phyloP scores from a whole-genome alignment of 2,888 invertebrate species.

The Parnassius mnemosyne region DNA sequence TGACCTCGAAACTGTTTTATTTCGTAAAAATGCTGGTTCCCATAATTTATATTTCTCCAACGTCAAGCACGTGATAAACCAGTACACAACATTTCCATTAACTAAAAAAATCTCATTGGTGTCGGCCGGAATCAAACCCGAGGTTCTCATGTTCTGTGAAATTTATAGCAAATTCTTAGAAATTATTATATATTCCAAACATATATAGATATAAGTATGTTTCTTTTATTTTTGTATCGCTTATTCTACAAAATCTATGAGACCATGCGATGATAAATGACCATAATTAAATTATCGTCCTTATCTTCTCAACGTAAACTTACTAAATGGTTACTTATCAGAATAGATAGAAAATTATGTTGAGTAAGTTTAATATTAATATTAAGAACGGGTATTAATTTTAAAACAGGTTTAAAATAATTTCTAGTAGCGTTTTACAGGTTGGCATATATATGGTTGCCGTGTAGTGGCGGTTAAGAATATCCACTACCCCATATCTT shows the following conservation, averaged over 20 bases:
- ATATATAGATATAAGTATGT: background rate
- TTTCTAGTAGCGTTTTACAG: background rate
- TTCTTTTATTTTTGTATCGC: conserved; percentile 3
- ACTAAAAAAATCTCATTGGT: too few relatives aligned
- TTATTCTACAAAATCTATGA: background rate
- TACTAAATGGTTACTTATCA: conserved; percentile 20
- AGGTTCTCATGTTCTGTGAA: too few relatives aligned
- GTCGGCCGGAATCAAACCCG: too few relatives aligned
- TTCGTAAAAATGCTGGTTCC: too few relatives aligned
- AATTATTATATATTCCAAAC: background rate
- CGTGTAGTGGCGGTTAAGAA: too few relatives aligned
- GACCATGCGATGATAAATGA: conserved; percentile 18
- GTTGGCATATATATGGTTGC: too few relatives aligned
- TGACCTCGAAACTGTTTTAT: too few relatives aligned
- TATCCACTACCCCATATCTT: too few relatives aligned
- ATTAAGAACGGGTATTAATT: background rate
- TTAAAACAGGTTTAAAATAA: background rate
- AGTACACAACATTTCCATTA: too few relatives aligned
- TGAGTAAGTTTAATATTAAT: background rate
- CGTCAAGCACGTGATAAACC: too few relatives aligned
- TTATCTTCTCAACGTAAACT: conserved; percentile 15
- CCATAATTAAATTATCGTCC: conserved; percentile 21
- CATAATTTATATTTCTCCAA: too few relatives aligned
- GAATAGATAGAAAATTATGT: conserved; percentile 4
- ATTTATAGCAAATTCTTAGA: too few relatives aligned